A percentile compares a stretch with the other conserved stretches of the same genome.
These are phyloP conservation scores for Catamblyrhynchus diadema DNA, from an alignment of 2,797 vertebrate genomes.

Conservation along the genomic window DNA sequence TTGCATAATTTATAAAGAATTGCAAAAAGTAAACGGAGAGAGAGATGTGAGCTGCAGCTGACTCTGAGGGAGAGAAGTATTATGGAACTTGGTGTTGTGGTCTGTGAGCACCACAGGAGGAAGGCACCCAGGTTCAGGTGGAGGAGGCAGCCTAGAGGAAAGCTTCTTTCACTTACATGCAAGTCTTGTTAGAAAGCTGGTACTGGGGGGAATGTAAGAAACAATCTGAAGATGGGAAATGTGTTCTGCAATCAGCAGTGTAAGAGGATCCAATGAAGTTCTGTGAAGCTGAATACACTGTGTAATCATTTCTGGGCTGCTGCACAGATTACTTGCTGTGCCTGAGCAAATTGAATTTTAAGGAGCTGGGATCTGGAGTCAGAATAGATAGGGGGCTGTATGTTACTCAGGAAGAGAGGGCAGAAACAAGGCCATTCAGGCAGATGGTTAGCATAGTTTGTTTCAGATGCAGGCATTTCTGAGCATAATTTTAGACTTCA, in stretches of 20 bases:
- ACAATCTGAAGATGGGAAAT: accelerated
- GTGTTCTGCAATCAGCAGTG: neutral
- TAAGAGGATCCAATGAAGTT: neutral
- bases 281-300: neutral
- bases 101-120: neutral
- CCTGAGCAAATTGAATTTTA: neutral
- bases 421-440: neutral
- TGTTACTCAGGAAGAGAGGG: neutral
- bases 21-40: neutral
- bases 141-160: neutral
- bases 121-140: neutral
- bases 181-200: neutral
- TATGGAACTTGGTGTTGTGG: neutral
- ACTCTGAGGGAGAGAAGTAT: neutral
- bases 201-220: accelerated
- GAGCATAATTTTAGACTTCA: neutral
- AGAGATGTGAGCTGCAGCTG: neutral
- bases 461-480: neutral
- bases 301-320: neutral
- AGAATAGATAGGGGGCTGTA: neutral
- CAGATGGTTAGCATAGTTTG: neutral
- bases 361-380: neutral
- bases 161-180: neutral
- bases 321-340: neutral
- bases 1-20: neutral